Evolutionary conservation across 2,797 vertebrate genomes (phyloP).

Genomic region (Lophius americanus): DNA sequence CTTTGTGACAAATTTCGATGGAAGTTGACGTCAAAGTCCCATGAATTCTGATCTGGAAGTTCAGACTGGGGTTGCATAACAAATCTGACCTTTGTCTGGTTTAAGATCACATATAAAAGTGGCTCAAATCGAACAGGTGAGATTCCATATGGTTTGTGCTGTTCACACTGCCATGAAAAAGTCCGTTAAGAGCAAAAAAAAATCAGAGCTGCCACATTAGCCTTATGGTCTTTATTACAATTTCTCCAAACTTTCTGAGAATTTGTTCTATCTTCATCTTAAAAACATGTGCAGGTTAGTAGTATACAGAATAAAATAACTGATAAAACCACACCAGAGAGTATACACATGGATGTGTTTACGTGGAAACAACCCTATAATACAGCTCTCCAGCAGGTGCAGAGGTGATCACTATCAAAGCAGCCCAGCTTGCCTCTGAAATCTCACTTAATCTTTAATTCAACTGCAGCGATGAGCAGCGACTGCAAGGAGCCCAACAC

Average conservation of each 20-base stretch:
- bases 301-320: not conserved
- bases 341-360: not conserved
- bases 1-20: too few relatives aligned
- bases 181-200: too few relatives aligned
- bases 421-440: constrained; percentile 1
- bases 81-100: too few relatives aligned
- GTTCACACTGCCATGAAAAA: too few relatives aligned
- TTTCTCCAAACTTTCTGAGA: not conserved
- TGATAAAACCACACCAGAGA: not conserved
- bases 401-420: not conserved
- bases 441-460: constrained; percentile 25
- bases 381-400: not conserved
- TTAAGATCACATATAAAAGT: too few relatives aligned
- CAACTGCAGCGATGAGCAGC: not conserved
- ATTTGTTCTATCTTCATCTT: not conserved
- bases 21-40: too few relatives aligned
- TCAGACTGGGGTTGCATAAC: too few relatives aligned
- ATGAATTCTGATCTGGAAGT: too few relatives aligned
- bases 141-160: too few relatives aligned
- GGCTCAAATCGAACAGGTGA: too few relatives aligned
- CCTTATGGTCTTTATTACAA: too few relatives aligned
- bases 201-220: too few relatives aligned
- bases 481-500: not conserved
- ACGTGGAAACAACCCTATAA: not conserved
- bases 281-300: not conserved